These are phyloP conservation scores for Ichneumoninae sp. DNA, from an alignment of 2,888 invertebrate species.

Conservation along the genomic window DNA sequence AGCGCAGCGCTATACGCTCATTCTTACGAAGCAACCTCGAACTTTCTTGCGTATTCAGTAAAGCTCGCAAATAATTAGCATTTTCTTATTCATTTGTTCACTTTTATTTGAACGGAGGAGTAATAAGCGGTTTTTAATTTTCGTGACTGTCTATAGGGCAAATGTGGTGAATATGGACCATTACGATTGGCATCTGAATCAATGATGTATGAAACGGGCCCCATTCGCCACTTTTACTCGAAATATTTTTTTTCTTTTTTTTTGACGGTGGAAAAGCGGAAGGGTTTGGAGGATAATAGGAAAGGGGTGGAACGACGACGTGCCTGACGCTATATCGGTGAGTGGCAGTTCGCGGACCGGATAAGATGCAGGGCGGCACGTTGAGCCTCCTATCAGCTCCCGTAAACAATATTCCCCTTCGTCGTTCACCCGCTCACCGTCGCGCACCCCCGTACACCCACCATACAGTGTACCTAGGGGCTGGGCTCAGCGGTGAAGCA, in stretches of 20 bases:
- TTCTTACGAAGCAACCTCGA: conserved; percentile 3
- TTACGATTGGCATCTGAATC: background rate
- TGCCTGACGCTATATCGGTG: conserved; percentile 3
- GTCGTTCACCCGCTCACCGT: background rate
- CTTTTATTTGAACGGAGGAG: background rate
- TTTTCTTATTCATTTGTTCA: conserved; percentile 6
- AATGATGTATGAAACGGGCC: background rate
- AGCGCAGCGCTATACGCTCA: conserved; percentile 11
- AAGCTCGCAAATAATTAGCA: conserved; percentile 33
- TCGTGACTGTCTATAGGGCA: background rate
- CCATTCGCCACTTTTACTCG: background rate
- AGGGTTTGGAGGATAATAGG: background rate
- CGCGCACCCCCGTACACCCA: background rate
- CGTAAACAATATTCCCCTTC: conserved; percentile 27
- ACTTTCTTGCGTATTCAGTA: conserved; percentile 29
- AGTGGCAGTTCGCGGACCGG: conserved; percentile 46
- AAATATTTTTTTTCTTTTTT: background rate
- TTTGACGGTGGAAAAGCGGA: background rate
- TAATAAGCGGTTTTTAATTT: background rate
- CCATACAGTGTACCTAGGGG: conserved; percentile 13
- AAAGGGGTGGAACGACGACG: background rate
- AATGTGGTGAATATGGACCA: background rate
- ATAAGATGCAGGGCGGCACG: conserved; percentile 47
- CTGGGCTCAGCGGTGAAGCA: conserved; percentile 38
- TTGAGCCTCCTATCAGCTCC: conserved; percentile 43